Base-by-base conservation (phyloP, 2,113 vertebrate genomes). In the Progne subis region DNA sequence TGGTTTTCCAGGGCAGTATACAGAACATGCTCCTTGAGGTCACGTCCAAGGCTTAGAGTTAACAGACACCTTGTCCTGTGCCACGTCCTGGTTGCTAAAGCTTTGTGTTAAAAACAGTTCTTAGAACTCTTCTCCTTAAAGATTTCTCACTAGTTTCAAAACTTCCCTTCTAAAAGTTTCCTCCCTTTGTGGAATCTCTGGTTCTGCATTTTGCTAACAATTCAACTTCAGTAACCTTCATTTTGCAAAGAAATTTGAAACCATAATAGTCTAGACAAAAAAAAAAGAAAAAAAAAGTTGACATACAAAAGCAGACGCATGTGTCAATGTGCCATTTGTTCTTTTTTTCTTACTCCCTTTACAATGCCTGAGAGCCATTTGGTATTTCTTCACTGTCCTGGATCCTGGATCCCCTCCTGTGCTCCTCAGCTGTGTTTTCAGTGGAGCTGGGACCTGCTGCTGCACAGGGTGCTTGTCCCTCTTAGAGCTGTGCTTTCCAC, bases 391-490 rank as follows among this genome's bases (percentile, higher is more conserved):
- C 39, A 11, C 41, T 52, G 52, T 50, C 44, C 41, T 71, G 55
- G 37, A 41, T 78, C 37, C 34, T 70, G 0, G 0, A 26, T 83
- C 29, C 31, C 26, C 34, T 49, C 32, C 31, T 41, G 44, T 39
- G 61, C 59, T 93, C 8, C 24, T 69, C 18, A 67, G 41, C 50
- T 59, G 24, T 49, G 39, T 29, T 86, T 75, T 26, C 0, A 0
- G n/a, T 63, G 71, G 19, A 46, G n/a, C 72, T 65, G 64, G 34
- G 77, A 32, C 47, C 50, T 74, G n/a, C 23, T 21, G 29, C 2
- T 2, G 18, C 4, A 1, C 10, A 9, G 34, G 43, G 8, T 34
- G 31, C 1, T 0, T 26, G 25, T 17, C 14, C 8, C 14, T 78
- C 14, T 63, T 49, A 1, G 0, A 23, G 28, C 34, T 60, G 12